These are phyloP conservation scores for Dipodomys stephensi DNA, from an alignment of 2,113 vertebrate species.

Conservation along the genomic window DNA sequence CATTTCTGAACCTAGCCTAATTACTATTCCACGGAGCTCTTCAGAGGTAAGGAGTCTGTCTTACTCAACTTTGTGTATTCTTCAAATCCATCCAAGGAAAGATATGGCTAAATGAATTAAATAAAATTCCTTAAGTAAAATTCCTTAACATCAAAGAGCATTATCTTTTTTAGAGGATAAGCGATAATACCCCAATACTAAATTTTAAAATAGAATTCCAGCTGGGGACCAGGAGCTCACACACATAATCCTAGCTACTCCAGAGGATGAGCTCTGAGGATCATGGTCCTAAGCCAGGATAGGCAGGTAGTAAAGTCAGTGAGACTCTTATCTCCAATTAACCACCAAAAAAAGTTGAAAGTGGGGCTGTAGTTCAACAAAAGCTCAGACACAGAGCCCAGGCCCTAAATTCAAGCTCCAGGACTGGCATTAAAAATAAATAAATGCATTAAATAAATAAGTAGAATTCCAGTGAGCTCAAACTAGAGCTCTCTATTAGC, in stretches of 20 bases:
- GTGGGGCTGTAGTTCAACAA: no score
- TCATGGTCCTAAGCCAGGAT: no score
- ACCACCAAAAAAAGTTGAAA: no score
- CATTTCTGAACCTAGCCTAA: background rate
- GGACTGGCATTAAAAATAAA: no score
- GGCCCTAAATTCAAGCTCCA: no score
- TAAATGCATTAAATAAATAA: no score
- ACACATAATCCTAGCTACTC: no score
- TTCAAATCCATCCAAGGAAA: background rate
- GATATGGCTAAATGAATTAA: background rate
- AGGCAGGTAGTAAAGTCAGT: no score
- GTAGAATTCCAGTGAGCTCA: slow-evolving; percentile 41
- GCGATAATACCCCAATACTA: slow-evolving; percentile 11
- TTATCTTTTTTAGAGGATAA: slow-evolving; percentile 23
- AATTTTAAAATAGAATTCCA: background rate
- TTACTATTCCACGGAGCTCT: background rate
- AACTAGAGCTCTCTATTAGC: background rate
- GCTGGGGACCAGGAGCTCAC: no score
- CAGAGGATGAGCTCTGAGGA: no score
- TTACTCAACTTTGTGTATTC: background rate
- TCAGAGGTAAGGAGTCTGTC: background rate
- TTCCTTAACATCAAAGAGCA: slow-evolving; percentile 9
- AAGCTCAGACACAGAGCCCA: no score
- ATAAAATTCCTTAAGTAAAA: slow-evolving; percentile 40
- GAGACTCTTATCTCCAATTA: no score